Conservation (phyloP, 2,888 invertebrate genomes). For the Brachynemurus nebulosus region DNA sequence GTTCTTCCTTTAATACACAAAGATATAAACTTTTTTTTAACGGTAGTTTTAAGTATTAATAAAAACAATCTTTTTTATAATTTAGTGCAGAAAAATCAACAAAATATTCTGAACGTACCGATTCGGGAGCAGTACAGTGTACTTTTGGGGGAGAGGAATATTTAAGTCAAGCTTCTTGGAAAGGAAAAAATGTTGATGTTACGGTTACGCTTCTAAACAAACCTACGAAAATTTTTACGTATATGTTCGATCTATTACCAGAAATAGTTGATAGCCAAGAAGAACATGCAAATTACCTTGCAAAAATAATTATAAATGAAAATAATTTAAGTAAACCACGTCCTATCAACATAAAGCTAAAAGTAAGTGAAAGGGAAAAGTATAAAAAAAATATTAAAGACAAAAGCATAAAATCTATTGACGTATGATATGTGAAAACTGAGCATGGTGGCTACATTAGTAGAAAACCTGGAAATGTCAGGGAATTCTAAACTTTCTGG, state of each 20-base stretch:
- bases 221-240: too few relatives aligned
- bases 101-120: constrained; percentile 30
- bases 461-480: too few relatives aligned
- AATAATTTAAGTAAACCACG: constrained; percentile 25
- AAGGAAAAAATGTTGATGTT: constrained; percentile 13
- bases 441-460: too few relatives aligned
- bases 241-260: constrained; percentile 39
- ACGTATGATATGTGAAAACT: too few relatives aligned
- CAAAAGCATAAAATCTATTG: too few relatives aligned
- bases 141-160: constrained; percentile 36
- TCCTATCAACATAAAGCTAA: too few relatives aligned
- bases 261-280: constrained; percentile 32
- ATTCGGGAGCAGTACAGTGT: constrained; percentile 41
- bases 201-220: too few relatives aligned
- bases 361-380: too few relatives aligned
- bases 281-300: constrained; percentile 28
- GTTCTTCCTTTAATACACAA: too few relatives aligned
- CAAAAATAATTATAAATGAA: constrained; percentile 24
- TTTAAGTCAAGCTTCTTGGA: constrained; percentile 29
- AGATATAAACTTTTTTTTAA: too few relatives aligned
- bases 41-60: constrained; percentile 30
- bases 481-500: too few relatives aligned
- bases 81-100: constrained; percentile 26
- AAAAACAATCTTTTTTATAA: constrained; percentile 7
- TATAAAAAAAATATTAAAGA: too few relatives aligned